Evolutionary conservation across 2,797 vertebrate species (phyloP).

Genomic region (Microctenopoma steveboyesi): DNA sequence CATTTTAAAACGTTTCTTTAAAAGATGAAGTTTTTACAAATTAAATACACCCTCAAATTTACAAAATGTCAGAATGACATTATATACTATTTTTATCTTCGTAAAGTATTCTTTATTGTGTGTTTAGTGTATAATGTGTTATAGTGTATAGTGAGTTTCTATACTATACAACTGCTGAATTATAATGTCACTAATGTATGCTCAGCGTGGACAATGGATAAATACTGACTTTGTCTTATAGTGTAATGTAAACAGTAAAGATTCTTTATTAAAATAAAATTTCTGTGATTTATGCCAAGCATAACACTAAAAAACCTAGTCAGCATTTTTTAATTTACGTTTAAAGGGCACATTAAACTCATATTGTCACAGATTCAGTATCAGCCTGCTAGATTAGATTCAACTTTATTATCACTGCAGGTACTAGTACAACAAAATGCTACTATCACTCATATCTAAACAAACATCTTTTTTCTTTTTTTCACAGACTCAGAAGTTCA

Average conservation of each 20-base stretch:
- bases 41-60: no score
- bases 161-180: conserved; percentile 1
- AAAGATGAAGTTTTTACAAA: background rate
- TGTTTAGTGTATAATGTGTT: no score
- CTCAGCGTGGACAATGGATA: conserved; percentile 23
- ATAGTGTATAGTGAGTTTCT: no score
- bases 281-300: background rate
- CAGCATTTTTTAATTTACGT: background rate
- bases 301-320: background rate
- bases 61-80: no score
- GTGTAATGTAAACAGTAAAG: background rate
- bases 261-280: background rate
- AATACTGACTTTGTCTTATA: background rate
- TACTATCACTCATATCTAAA: background rate
- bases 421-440: no score
- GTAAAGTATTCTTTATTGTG: background rate
- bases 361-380: background rate
- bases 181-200: conserved; percentile 18
- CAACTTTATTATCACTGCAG: no score
- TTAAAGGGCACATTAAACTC: background rate
- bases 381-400: background rate
- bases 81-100: no score
- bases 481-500: background rate
- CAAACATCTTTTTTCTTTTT: background rate
- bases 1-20: no score